phyloP scores from a whole-genome alignment of 2,797 vertebrate species.

The Hoplostethus atlanticus region DNA sequence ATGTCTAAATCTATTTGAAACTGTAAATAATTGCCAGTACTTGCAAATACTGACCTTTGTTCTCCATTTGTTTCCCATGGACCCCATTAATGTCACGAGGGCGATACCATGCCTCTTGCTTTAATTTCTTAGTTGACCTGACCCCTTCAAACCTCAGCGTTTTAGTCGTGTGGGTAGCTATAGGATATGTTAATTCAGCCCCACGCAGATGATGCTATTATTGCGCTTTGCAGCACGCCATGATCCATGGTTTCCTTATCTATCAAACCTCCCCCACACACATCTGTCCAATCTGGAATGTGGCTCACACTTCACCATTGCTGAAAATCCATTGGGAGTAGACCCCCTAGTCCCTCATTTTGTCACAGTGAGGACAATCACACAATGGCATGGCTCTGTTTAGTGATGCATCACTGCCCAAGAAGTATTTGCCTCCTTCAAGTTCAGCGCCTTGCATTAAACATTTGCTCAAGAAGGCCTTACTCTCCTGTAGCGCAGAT shows the following conservation, averaged over 20 bases:
- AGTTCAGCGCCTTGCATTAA: slow-evolving; percentile 77
- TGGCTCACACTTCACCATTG: slow-evolving; percentile 60
- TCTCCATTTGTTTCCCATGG: slow-evolving; percentile 67
- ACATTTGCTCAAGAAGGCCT: slow-evolving; percentile 70
- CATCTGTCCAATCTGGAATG: slow-evolving; percentile 72
- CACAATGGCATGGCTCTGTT: slow-evolving; percentile 72
- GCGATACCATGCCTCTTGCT: slow-evolving; percentile 49
- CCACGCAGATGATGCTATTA: slow-evolving; percentile 78
- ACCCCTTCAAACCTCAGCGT: slow-evolving; percentile 70
- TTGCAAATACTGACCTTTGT: slow-evolving; percentile 56
- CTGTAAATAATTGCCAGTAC: slow-evolving; percentile 58
- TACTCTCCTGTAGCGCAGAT: slow-evolving; percentile 21
- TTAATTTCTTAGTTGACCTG: slow-evolving; percentile 66
- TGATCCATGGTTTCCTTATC: slow-evolving; percentile 77
- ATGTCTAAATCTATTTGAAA: slow-evolving; percentile 14
- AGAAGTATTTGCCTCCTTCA: slow-evolving; percentile 75
- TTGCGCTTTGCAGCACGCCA: slow-evolving; percentile 71
- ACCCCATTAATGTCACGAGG: slow-evolving; percentile 57
- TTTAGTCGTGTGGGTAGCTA: slow-evolving; percentile 77
- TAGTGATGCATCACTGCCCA: slow-evolving; percentile 77
- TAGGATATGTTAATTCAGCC: slow-evolving; percentile 75
- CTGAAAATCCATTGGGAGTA: slow-evolving; percentile 63
- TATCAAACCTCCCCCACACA: slow-evolving; percentile 71
- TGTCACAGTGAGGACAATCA: slow-evolving; percentile 59
- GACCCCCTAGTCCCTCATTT: slow-evolving; percentile 57